Evolutionary conservation across 2,797 vertebrate species (phyloP), one percentile per base, ranked within the genome.

Genomic region (Gymnoscopelus braueri): DNA sequence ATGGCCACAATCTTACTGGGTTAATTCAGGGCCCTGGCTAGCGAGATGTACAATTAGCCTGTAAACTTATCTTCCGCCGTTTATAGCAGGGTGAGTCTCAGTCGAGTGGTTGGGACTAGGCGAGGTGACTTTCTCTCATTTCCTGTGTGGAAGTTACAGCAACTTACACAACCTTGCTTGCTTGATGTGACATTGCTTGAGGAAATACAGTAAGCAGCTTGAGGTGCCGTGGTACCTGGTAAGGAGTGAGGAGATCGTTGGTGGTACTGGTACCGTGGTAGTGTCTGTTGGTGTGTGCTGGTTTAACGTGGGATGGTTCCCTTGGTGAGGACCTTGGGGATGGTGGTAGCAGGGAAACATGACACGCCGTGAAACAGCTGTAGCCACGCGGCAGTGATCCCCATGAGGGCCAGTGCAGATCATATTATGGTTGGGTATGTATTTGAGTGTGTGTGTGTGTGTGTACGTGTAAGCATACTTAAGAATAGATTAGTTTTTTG

Each of bases 331-430:
- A 77, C 87, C 80, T 76, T 71, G 84, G 87, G 80, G 84, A 83
- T 69, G 78, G 79, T 56, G 81, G 72, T 73, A 74, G 75, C 80
- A 64, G 79, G 55, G 91, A 87, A 91, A 91, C 84, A 63, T 23
- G 88, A 93, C 76, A 81, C 6, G 35, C 79, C 59, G 79, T 71
- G 84, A 87, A 89, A 83, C 89, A 91, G 90, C 91, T 92, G 90
- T 89, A 88, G 85, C 86, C 77, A 80, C 68, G 67, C 62, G 6
- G 71, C 49, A 66, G 83, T 81, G 83, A 87, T 89, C 88, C 76
- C 73, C 51, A n/a, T 0, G 57, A 75, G 88, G 77, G 68, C 69
- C 75, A 66, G 63, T 55, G 76, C 60, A 73, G 88, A 88, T 89
- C 88, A 78, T 72, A 86, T 90, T 80, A 79, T 84, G 79, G 78